phyloP scores from a whole-genome alignment of 2,797 vertebrate species.

The Microtus agrestis region DNA sequence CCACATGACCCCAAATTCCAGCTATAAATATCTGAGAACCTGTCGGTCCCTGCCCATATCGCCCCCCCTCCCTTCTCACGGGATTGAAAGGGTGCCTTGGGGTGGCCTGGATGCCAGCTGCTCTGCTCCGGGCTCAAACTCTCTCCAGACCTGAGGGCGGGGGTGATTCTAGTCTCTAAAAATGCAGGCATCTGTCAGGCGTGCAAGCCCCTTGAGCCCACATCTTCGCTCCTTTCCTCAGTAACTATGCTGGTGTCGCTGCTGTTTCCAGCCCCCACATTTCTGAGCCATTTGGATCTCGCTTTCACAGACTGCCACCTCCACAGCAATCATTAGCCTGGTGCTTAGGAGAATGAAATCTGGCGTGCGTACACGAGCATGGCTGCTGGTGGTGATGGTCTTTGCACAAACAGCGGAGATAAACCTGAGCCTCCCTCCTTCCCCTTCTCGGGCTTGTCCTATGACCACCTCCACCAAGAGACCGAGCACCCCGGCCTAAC shows the following conservation, averaged over 20 bases:
- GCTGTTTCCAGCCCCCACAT: conserved; percentile 72
- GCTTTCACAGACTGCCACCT: conserved; percentile 68
- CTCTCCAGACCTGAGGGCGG: conserved; percentile 54
- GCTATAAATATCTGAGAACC: conserved; percentile 78
- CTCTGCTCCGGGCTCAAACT: conserved; percentile 11
- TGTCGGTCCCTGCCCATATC: conserved; percentile 55
- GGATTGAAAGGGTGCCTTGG: conserved; percentile 69
- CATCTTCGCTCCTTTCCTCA: conserved; percentile 20
- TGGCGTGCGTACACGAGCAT: background rate
- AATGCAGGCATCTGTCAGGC: conserved; percentile 17
- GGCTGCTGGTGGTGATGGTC: background rate
- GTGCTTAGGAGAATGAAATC: background rate
- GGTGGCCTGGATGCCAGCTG: conserved; percentile 36
- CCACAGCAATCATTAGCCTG: conserved; percentile 62
- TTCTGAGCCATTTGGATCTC: conserved; percentile 76
- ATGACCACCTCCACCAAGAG: conserved; percentile 30
- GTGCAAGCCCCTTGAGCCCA: background rate
- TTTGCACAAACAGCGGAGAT: background rate
- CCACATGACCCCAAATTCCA: conserved; percentile 50
- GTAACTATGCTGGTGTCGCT: conserved; percentile 25
- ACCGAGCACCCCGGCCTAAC: background rate
- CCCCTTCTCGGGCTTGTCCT: background rate
- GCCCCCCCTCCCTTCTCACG: conserved; percentile 45
- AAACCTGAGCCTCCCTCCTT: background rate
- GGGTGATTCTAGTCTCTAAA: conserved; percentile 50